Evolutionary conservation across 2,797 vertebrate species (phyloP).

Genomic region (Smutsia temminckii): DNA sequence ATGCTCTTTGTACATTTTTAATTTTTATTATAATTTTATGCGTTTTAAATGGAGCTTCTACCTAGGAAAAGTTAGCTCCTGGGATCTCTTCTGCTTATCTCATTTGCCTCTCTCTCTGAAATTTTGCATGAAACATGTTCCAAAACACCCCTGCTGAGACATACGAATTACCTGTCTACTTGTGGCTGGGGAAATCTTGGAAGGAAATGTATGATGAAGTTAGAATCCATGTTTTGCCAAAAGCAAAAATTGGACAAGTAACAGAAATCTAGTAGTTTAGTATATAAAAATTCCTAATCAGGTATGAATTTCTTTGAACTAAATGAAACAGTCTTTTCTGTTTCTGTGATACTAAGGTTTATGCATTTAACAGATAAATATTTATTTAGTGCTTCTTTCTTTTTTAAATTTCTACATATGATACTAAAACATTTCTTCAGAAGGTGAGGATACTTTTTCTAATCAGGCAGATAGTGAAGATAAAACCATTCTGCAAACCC

Average conservation of each 20-base stretch:
- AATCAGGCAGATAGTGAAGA: neutral
- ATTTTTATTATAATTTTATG: slow-evolving; percentile 68
- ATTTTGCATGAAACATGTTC: slow-evolving; percentile 52
- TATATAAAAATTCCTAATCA: neutral
- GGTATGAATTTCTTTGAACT: slow-evolving; percentile 28
- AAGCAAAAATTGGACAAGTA: slow-evolving; percentile 42
- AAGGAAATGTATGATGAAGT: slow-evolving; percentile 62
- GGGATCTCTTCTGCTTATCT: slow-evolving; percentile 56
- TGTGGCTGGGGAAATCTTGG: slow-evolving; percentile 43
- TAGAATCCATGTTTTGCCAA: neutral
- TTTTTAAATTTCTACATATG: neutral
- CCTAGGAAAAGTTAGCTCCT: slow-evolving; percentile 59
- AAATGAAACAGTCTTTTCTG: slow-evolving; percentile 30
- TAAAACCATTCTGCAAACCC: neutral
- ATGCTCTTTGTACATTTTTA: slow-evolving; percentile 64
- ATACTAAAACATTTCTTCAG: slow-evolving; percentile 4
- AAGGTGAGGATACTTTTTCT: neutral
- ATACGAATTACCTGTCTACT: slow-evolving; percentile 70
- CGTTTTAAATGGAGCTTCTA: slow-evolving; percentile 72
- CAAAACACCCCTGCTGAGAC: slow-evolving; percentile 72
- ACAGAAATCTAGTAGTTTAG: slow-evolving; percentile 23
- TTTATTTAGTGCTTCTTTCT: neutral
- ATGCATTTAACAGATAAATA: slow-evolving; percentile 44
- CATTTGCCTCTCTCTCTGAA: slow-evolving; percentile 78
- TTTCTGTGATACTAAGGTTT: neutral